phyloP scores from a whole-genome alignment of 2,888 invertebrate species.

The Stenoptilia bipunctidactyla region DNA sequence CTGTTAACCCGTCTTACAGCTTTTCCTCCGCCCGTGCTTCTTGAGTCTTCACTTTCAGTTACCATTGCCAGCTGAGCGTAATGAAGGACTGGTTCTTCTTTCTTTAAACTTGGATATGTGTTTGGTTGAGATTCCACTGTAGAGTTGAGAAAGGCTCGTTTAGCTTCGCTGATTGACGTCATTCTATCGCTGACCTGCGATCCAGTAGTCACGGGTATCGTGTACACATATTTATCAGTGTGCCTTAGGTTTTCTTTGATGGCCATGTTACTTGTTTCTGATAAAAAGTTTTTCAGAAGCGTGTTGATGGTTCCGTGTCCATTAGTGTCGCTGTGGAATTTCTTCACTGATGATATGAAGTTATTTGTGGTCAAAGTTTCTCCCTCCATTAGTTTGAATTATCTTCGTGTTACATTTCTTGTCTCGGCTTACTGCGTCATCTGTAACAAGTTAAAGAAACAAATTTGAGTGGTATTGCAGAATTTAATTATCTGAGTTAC shows the following conservation, averaged over 20 bases:
- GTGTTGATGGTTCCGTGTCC: constrained; percentile 51
- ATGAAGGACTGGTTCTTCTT: constrained; percentile 35
- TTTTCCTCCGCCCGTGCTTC: constrained; percentile 60
- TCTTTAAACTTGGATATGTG: constrained; percentile 18
- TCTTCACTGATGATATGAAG: constrained; percentile 46
- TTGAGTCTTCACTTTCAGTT: constrained; percentile 51
- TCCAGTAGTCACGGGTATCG: constrained; percentile 43
- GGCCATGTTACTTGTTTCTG: constrained; percentile 50
- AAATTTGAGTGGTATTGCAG: background rate
- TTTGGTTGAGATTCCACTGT: constrained; percentile 27
- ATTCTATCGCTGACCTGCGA: constrained; percentile 34
- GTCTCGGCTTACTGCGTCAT: constrained; percentile 53
- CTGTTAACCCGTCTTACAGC: constrained; percentile 18
- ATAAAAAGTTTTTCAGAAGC: constrained; percentile 47
- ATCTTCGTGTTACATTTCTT: constrained; percentile 46
- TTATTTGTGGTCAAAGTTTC: constrained; percentile 44
- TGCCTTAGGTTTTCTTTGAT: constrained; percentile 51
- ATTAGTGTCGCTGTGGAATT: constrained; percentile 38
- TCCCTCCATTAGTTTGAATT: constrained; percentile 55
- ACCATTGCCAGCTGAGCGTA: constrained; percentile 57
- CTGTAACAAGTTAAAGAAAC: constrained; percentile 44
- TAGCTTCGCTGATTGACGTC: constrained; percentile 48
- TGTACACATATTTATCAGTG: constrained; percentile 43
- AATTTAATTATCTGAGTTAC: constrained; percentile 5
- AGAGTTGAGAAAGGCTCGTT: constrained; percentile 50